Evolutionary conservation across 2,113 vertebrate species (phyloP).

Genomic region (Calcarius ornatus): DNA sequence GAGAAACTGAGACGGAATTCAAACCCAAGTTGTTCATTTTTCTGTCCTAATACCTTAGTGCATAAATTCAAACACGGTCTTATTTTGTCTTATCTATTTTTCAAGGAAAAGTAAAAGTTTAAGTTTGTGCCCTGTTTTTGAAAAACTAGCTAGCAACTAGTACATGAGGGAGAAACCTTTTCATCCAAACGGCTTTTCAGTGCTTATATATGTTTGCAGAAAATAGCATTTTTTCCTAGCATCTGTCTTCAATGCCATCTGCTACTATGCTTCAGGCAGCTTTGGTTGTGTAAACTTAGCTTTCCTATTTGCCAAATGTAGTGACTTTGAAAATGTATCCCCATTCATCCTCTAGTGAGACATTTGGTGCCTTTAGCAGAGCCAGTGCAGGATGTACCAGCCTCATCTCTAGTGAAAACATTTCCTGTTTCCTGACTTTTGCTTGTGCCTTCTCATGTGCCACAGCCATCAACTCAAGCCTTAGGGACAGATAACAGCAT

Average conservation of each 20-base stretch:
- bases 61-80: neutral
- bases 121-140: neutral
- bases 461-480: neutral
- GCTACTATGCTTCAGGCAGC: conserved; percentile 36
- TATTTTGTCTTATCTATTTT: neutral
- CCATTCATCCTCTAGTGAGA: neutral
- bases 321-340: neutral
- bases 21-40: neutral
- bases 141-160: neutral
- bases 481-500: neutral
- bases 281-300: conserved; percentile 23
- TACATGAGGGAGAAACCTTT: neutral
- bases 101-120: neutral
- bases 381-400: neutral
- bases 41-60: neutral
- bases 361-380: neutral
- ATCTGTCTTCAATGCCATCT: conserved; percentile 49
- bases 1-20: neutral
- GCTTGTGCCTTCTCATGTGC: neutral
- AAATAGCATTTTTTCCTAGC: conserved; percentile 27
- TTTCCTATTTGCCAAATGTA: conserved; percentile 15
- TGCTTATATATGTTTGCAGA: conserved; percentile 39
- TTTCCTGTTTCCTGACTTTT: neutral
- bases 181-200: neutral
- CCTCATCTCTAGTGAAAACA: neutral